These are phyloP conservation scores for Prionchulus punctatus DNA, from an alignment of 2,888 invertebrate species.

Conservation along the genomic window DNA sequence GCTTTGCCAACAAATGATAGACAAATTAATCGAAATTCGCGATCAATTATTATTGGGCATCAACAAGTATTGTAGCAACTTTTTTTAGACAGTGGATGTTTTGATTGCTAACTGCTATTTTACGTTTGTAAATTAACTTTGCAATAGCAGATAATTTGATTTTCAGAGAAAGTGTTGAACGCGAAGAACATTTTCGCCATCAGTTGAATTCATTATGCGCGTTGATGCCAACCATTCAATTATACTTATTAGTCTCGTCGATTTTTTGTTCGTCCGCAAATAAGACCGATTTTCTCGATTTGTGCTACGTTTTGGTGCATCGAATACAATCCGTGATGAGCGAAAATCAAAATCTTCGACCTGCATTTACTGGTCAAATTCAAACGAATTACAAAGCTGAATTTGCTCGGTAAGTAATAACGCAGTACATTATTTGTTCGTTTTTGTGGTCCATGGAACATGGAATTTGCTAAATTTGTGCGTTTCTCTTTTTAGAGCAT, in stretches of 20 bases:
- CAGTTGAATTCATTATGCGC: constrained; percentile 17
- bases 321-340: constrained; percentile 49
- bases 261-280: constrained; percentile 54
- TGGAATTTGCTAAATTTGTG: background rate
- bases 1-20: constrained; percentile 50
- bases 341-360: constrained; percentile 34
- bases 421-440: too few relatives aligned
- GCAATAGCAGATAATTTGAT: background rate
- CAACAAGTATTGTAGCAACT: background rate
- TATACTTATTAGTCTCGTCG: constrained; percentile 52
- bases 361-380: constrained; percentile 42
- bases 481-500: constrained; percentile 4
- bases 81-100: too few relatives aligned
- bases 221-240: constrained; percentile 44
- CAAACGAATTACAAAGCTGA: constrained; percentile 48
- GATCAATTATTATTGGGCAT: constrained; percentile 38
- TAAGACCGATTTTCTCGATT: constrained; percentile 55
- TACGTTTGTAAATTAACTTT: too few relatives aligned
- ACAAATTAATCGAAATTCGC: constrained; percentile 51
- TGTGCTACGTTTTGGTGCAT: constrained; percentile 50
- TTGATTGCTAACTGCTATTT: too few relatives aligned
- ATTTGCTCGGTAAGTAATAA: constrained; percentile 42
- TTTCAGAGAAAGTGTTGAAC: constrained; percentile 15
- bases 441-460: too few relatives aligned
- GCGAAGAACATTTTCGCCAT: constrained; percentile 16